Percentiles rank a stretch among this genome's conserved stretches.
Conservation (phyloP, 2,113 vertebrate genomes). For the Hypocryptadius cinnamomeus region DNA sequence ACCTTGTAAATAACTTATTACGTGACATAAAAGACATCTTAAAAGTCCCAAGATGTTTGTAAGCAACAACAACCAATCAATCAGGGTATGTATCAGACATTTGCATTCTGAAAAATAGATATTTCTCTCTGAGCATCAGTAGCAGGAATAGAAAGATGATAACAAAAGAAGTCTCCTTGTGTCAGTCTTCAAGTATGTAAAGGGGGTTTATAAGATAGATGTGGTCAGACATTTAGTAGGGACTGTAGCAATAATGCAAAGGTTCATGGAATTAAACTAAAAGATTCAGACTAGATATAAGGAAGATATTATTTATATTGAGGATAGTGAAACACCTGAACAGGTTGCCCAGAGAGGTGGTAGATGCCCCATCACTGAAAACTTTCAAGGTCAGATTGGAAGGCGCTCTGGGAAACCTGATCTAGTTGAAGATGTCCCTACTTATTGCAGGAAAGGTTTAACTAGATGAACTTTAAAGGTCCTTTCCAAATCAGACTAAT, state of each 20-base stretch:
- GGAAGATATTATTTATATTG: background rate
- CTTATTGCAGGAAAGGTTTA: background rate
- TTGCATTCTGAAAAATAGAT: background rate
- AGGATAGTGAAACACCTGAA: background rate
- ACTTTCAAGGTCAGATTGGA: background rate
- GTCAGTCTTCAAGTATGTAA: background rate
- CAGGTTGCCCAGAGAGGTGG: background rate
- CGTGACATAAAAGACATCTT: background rate
- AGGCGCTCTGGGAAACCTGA: background rate
- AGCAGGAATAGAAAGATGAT: background rate
- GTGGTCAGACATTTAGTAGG: background rate
- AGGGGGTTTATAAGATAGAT: background rate
- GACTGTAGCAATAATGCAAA: rapidly evolving
- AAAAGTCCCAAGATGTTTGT: background rate
- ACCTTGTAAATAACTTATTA: background rate
- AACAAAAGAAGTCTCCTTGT: background rate
- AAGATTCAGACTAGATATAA: background rate
- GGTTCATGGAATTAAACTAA: background rate
- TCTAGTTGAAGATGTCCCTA: background rate
- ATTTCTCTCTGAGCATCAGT: background rate
- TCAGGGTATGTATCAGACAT: background rate
- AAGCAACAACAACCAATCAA: background rate
- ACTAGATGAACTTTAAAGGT: background rate
- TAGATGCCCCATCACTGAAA: background rate
- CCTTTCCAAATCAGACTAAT: background rate